Conservation (phyloP, 2,113 vertebrate species). For the Noturus placidus region DNA sequence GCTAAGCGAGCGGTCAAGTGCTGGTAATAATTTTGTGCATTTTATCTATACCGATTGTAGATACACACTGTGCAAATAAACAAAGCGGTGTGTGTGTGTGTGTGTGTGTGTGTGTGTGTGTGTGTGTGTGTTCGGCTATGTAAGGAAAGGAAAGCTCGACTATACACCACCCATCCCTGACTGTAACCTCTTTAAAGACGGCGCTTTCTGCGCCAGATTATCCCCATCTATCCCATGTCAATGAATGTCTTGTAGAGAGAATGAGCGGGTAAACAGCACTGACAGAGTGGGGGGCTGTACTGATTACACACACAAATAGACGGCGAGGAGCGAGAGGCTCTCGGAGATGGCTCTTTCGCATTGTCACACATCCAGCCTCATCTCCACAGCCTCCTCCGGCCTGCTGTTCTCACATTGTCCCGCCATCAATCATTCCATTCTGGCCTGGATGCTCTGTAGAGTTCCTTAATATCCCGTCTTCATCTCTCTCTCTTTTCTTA, state of each 20-base stretch:
- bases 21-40: background rate
- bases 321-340: conserved; percentile 86
- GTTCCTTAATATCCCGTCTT: conserved; percentile 95
- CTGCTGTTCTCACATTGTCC: conserved; percentile 90
- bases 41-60: background rate
- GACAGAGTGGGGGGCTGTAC: conserved; percentile 89
- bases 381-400: conserved; percentile 89
- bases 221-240: conserved; percentile 98
- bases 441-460: conserved; percentile 92
- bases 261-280: conserved; percentile 96
- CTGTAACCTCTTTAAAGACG: conserved; percentile 88
- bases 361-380: conserved; percentile 79
- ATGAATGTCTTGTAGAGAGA: conserved; percentile 97
- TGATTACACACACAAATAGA: conserved; percentile 98
- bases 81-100: background rate
- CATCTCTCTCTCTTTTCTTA: conserved; percentile 82
- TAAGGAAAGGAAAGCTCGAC: conserved; percentile 23
- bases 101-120: background rate
- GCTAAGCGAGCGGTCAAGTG: conserved; percentile 1
- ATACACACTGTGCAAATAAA: conserved; percentile 7
- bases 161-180: conserved; percentile 30
- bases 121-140: background rate
- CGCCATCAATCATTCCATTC: conserved; percentile 95
- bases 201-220: conserved; percentile 90
- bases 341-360: conserved; percentile 84